phyloP scores from a whole-genome alignment of 2,797 vertebrate species.

The Coendou prehensilis region DNA sequence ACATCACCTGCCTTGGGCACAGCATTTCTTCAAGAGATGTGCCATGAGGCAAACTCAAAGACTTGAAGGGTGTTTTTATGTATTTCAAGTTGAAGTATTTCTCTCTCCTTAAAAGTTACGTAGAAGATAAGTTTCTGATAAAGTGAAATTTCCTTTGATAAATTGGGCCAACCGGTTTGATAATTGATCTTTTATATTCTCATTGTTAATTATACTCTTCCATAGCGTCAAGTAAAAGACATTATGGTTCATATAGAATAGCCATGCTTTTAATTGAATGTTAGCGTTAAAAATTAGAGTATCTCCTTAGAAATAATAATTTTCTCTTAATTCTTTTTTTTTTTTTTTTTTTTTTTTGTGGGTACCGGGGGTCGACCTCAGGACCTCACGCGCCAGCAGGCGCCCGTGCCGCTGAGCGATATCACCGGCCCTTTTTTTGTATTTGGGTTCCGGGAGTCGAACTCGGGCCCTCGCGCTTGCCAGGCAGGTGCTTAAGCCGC shows the following conservation, averaged over 20 bases:
- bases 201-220: background rate
- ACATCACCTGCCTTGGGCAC: background rate
- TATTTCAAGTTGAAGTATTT: slow-evolving; percentile 18
- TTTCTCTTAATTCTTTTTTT: background rate
- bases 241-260: background rate
- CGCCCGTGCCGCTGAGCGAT: too few relatives aligned
- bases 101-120: slow-evolving; percentile 52
- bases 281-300: slow-evolving; percentile 4
- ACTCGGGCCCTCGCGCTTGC: too few relatives aligned
- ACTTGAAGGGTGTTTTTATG: background rate
- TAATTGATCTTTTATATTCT: slow-evolving; percentile 43
- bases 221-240: background rate
- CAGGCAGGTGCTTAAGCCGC: too few relatives aligned
- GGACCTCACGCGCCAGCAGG: too few relatives aligned
- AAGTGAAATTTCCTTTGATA: slow-evolving; percentile 12
- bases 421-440: too few relatives aligned
- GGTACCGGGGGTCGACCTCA: too few relatives aligned
- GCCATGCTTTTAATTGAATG: background rate
- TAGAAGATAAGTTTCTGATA: slow-evolving; percentile 18
- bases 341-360: background rate
- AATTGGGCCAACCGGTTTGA: background rate
- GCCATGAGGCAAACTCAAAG: background rate
- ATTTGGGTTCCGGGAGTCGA: too few relatives aligned
- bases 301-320: background rate
- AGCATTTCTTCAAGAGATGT: background rate